phyloP scores from a whole-genome alignment of 2,113 vertebrate species.

The Atractosteus spatula region DNA sequence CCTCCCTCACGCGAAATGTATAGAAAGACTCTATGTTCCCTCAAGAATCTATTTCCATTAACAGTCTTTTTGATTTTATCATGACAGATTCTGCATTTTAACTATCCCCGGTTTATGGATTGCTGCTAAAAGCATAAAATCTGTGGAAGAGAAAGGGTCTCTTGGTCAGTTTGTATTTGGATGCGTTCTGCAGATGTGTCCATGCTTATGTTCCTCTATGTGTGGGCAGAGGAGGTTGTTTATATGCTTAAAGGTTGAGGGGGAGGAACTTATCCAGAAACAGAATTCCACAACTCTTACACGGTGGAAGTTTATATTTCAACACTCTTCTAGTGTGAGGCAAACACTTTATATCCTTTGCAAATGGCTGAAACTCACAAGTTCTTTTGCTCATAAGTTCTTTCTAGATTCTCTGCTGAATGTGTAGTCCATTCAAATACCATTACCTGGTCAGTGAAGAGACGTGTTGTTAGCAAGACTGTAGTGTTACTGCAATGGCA shows the following conservation, averaged over 20 bases:
- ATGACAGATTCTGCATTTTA: background rate
- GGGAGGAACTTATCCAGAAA: constrained; percentile 16
- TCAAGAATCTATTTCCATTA: too few species aligned
- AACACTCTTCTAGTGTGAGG: too few species aligned
- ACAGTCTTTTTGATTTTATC: background rate
- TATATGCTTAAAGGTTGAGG: constrained; percentile 23
- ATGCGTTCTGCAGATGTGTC: constrained; percentile 31
- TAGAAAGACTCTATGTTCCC: background rate
- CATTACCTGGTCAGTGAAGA: too few species aligned
- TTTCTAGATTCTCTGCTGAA: too few species aligned
- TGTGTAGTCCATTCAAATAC: too few species aligned
- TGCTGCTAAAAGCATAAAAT: constrained; percentile 20
- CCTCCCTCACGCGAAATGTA: constrained; percentile 10
- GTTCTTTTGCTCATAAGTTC: too few species aligned
- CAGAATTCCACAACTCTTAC: constrained; percentile 18
- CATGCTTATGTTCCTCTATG: constrained; percentile 28
- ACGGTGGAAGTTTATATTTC: too few species aligned
- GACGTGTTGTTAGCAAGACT: too few species aligned
- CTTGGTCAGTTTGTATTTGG: constrained; percentile 20
- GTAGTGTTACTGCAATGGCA: too few species aligned
- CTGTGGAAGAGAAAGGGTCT: constrained; percentile 21
- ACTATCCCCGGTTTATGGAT: background rate
- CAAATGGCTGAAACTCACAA: too few species aligned
- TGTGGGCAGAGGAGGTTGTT: constrained; percentile 23
- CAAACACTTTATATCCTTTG: too few species aligned